These are phyloP conservation scores for Drosophila infuscata DNA, from an alignment of 2,888 invertebrate genomes.

Conservation along the genomic window DNA sequence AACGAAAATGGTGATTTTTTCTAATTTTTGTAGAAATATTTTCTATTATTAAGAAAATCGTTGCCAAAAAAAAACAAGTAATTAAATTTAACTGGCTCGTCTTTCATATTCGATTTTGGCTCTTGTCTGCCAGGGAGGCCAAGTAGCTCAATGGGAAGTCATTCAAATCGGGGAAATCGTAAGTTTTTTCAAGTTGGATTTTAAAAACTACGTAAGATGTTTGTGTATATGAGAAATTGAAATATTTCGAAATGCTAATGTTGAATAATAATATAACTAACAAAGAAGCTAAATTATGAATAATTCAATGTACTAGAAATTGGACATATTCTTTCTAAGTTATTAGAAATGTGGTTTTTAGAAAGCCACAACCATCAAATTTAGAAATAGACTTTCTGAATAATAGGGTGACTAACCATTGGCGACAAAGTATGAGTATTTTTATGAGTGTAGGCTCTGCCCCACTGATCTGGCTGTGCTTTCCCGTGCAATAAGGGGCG, in stretches of 20 bases:
- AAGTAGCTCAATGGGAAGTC: neutral
- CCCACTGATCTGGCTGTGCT: constrained; percentile 15
- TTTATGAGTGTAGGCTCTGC: neutral
- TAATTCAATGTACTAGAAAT: neutral
- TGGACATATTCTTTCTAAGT: neutral
- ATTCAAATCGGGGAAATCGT: neutral
- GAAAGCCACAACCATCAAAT: neutral
- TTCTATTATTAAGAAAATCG: neutral
- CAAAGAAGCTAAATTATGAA: neutral
- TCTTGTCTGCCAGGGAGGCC: neutral
- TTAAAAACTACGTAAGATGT: neutral
- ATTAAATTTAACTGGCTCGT: neutral
- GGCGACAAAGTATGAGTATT: neutral
- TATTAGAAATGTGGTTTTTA: neutral
- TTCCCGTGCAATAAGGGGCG: constrained; percentile 17
- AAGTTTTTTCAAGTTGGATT: neutral
- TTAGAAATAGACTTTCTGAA: neutral
- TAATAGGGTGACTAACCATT: neutral
- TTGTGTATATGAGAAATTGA: neutral
- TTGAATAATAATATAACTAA: neutral
- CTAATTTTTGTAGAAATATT: neutral
- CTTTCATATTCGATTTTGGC: too few species aligned
- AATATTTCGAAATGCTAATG: neutral
- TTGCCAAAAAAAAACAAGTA: neutral
- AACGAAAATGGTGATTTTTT: neutral